phyloP scores from a whole-genome alignment of 2,888 invertebrate species.

The Idaea straminata region DNA sequence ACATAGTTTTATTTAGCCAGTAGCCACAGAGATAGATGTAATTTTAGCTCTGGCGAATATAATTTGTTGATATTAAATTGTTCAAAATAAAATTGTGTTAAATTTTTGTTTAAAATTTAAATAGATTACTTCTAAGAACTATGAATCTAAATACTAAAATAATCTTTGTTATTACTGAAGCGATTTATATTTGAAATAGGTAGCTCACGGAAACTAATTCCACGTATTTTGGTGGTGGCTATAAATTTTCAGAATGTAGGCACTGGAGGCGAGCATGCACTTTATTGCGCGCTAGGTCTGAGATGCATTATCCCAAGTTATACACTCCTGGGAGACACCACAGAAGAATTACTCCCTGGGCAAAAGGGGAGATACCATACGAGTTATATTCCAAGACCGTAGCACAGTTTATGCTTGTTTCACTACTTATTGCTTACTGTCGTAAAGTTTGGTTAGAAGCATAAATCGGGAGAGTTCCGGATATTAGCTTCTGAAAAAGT shows the following conservation, averaged over 20 bases:
- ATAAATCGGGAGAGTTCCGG: slow-evolving; percentile 18
- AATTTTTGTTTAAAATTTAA: neutral
- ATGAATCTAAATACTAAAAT: neutral
- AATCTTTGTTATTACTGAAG: slow-evolving; percentile 16
- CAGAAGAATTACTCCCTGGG: slow-evolving; percentile 60
- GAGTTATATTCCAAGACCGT: slow-evolving; percentile 24
- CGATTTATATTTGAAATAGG: slow-evolving; percentile 24
- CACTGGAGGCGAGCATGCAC: slow-evolving; percentile 44
- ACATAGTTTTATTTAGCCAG: neutral
- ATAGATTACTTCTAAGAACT: neutral
- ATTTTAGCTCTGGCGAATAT: neutral
- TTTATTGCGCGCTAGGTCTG: slow-evolving; percentile 46
- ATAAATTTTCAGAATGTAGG: slow-evolving; percentile 42
- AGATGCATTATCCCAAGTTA: slow-evolving; percentile 55
- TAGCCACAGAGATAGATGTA: neutral
- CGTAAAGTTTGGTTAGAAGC: slow-evolving; percentile 20
- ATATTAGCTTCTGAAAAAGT: slow-evolving; percentile 6
- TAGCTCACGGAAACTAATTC: slow-evolving; percentile 34
- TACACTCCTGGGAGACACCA: slow-evolving; percentile 49
- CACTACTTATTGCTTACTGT: slow-evolving; percentile 19
- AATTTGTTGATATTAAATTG: too few relatives aligned
- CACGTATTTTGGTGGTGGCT: slow-evolving; percentile 36
- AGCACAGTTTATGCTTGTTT: slow-evolving; percentile 24
- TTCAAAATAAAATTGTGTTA: too few relatives aligned
- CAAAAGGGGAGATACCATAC: slow-evolving; percentile 40